Conservation (phyloP, 2,113 vertebrate genomes). For the Toxotes jaculatrix region DNA sequence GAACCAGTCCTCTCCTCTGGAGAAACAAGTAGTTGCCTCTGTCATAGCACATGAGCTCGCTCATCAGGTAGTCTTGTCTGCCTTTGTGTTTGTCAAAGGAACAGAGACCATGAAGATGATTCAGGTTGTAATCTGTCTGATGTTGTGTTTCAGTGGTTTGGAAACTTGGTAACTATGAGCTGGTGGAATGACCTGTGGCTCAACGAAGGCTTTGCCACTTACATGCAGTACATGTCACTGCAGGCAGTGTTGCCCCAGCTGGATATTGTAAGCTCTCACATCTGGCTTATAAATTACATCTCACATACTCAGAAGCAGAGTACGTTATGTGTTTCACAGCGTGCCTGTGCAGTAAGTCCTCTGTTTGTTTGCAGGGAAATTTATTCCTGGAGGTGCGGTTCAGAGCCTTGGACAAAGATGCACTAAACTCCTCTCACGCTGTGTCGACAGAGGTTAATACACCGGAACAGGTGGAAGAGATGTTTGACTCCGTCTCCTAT, state of each 20-base stretch:
- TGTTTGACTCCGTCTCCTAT: conserved; percentile 96
- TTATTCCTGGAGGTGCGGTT: conserved; percentile 89
- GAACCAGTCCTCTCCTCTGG: conserved; percentile 86
- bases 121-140: conserved; percentile 1
- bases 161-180: conserved; percentile 96
- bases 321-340: not conserved
- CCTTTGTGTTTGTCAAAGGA: not conserved
- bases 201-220: conserved; percentile 98
- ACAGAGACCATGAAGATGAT: not conserved
- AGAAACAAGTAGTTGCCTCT: conserved; percentile 91
- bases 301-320: not conserved
- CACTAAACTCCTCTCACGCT: conserved; percentile 92
- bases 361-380: conserved; percentile 86
- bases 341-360: not conserved
- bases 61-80: conserved; percentile 89
- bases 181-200: conserved; percentile 99
- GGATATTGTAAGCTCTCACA: conserved; percentile 85
- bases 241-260: conserved; percentile 85
- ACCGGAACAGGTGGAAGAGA: conserved; percentile 92
- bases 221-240: conserved; percentile 93
- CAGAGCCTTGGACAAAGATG: conserved; percentile 90
- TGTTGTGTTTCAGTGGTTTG: conserved; percentile 91
- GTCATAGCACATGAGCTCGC: conserved; percentile 95
- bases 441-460: conserved; percentile 89
- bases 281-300: not conserved